Evolutionary conservation across 1,140 invertebrate species (phyloP).

Genomic region (Tetramorium alpestre): DNA sequence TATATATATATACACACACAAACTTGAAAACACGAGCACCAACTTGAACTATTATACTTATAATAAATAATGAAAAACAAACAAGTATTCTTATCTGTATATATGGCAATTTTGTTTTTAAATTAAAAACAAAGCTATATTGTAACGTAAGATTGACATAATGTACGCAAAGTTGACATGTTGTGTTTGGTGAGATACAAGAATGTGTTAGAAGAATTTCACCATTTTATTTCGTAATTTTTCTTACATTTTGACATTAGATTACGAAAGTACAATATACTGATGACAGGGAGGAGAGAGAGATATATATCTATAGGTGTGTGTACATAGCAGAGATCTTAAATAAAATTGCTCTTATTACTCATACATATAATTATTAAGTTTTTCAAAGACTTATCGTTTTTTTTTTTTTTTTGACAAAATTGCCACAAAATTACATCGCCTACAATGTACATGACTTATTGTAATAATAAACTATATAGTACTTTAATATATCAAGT

Average conservation of each 20-base stretch:
- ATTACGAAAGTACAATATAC: slow-evolving; percentile 81
- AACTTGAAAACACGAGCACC: neutral
- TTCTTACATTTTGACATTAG: slow-evolving; percentile 78
- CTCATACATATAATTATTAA: slow-evolving; percentile 59
- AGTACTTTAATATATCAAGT: slow-evolving; percentile 62
- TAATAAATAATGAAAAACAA: slow-evolving; percentile 17
- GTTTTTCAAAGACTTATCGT: slow-evolving; percentile 56
- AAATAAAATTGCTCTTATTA: slow-evolving; percentile 64
- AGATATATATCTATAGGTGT: neutral
- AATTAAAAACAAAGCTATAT: neutral
- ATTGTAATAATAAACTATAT: slow-evolving; percentile 70
- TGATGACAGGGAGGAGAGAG: neutral
- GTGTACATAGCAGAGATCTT: slow-evolving; percentile 52
- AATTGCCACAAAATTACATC: slow-evolving; percentile 23
- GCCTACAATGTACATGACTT: slow-evolving; percentile 74
- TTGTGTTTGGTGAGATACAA: slow-evolving; percentile 46
- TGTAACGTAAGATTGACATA: neutral
- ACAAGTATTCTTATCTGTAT: neutral
- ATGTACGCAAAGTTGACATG: neutral
- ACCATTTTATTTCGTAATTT: slow-evolving; percentile 77
- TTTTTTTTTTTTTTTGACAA: slow-evolving; percentile 51
- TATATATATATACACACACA: slow-evolving; percentile 11
- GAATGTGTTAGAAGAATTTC: slow-evolving; percentile 74
- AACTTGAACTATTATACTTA: neutral
- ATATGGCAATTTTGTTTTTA: neutral